These are phyloP conservation scores for Thalassoma bifasciatum DNA, from an alignment of 2,113 vertebrate species.

Conservation along the genomic window DNA sequence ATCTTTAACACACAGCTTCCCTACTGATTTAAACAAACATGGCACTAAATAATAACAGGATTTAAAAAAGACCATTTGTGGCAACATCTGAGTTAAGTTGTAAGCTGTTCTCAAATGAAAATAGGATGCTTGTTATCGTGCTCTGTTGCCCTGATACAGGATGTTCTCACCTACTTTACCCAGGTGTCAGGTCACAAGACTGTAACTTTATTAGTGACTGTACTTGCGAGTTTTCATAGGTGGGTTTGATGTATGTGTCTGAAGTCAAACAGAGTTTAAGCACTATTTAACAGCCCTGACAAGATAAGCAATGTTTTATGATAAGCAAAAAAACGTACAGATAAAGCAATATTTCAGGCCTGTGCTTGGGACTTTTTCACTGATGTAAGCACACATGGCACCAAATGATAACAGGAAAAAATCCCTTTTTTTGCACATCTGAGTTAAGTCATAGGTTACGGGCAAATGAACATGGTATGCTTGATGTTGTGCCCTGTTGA, in stretches of 20 bases:
- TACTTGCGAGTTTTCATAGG: slow-evolving; percentile 5
- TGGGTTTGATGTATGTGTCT: neutral
- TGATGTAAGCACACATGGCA: too few species aligned
- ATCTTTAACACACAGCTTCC: too few species aligned
- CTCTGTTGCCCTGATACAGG: neutral
- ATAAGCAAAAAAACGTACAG: neutral
- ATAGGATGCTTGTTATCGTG: neutral
- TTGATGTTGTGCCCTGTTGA: neutral
- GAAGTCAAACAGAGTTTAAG: slow-evolving; percentile 36
- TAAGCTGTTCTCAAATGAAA: too few species aligned
- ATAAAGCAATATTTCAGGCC: neutral
- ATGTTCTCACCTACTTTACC: neutral
- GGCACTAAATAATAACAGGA: too few species aligned
- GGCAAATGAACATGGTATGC: neutral
- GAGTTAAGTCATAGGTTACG: too few species aligned
- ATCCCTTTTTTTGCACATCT: too few species aligned
- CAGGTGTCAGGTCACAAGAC: neutral
- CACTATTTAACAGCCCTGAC: neutral
- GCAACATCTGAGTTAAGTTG: too few species aligned
- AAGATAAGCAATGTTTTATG: too few species aligned
- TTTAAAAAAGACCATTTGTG: too few species aligned
- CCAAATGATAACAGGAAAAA: too few species aligned
- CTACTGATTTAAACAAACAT: too few species aligned
- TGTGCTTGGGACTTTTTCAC: too few species aligned
- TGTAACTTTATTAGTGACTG: slow-evolving; percentile 26